Conservation (phyloP, 2,797 vertebrate species). For the Enteromius paludinosus region DNA sequence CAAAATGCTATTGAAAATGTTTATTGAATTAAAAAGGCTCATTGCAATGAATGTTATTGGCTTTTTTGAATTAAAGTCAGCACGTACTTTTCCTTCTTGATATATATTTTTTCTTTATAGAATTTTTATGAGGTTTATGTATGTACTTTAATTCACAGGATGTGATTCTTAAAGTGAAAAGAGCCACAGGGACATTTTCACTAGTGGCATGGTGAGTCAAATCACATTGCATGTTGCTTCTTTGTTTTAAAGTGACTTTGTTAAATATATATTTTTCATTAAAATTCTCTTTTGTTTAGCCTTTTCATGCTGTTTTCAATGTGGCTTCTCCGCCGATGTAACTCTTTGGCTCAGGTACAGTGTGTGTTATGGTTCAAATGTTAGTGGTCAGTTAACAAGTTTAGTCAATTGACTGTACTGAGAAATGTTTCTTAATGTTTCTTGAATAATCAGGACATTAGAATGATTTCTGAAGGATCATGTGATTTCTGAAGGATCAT, state of each 20-base stretch:
- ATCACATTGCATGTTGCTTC: not conserved
- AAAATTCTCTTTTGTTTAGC: conserved; percentile 54
- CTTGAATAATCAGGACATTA: not conserved
- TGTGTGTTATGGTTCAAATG: not conserved
- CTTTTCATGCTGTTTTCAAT: conserved; percentile 87
- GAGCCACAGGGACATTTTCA: conserved; percentile 82
- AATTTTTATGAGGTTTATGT: not conserved
- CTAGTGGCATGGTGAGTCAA: conserved; percentile 79
- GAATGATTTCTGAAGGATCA: not conserved
- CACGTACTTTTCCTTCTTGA: not conserved
- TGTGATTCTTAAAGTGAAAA: conserved; percentile 79
- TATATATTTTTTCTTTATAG: not conserved
- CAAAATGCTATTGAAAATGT: not conserved
- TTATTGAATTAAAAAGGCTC: not conserved
- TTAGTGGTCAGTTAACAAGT: not conserved
- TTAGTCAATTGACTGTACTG: not conserved
- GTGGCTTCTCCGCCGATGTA: conserved; percentile 86
- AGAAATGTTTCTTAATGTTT: not conserved
- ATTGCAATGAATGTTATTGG: no score
- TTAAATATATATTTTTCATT: not conserved
- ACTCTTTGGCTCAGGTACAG: conserved; percentile 86
- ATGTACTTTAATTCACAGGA: conserved; percentile 66
- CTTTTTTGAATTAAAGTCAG: not conserved
- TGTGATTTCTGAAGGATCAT: not conserved
- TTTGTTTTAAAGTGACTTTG: not conserved